A percentile compares a stretch with the other conserved stretches of the same genome.
Conservation (phyloP, 2,888 invertebrate species). For the Dolomedes plantarius region DNA sequence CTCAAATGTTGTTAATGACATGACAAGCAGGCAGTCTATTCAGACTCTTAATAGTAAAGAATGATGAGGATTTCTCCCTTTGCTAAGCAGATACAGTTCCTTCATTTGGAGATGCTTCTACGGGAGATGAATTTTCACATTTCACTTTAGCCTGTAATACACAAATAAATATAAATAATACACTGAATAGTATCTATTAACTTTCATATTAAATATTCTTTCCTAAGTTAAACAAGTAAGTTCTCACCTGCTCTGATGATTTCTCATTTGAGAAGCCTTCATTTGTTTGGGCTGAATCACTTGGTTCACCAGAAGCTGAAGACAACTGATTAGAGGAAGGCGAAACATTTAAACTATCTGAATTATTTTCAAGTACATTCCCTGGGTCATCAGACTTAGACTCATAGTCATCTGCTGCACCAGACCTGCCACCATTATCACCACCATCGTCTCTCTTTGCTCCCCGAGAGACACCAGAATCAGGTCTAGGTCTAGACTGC, state of each 20-base stretch:
- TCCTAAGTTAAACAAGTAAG: too few relatives aligned
- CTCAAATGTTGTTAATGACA: constrained; percentile 68
- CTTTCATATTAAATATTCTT: too few relatives aligned
- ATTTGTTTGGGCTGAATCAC: constrained; percentile 25
- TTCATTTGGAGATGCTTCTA: constrained; percentile 58
- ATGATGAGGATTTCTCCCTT: constrained; percentile 28
- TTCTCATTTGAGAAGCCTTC: constrained; percentile 47
- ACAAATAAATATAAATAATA: too few relatives aligned
- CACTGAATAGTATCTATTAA: too few relatives aligned
- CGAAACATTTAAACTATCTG: constrained; percentile 26
- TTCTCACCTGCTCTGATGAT: constrained; percentile 57
- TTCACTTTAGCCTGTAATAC: constrained; percentile 47
- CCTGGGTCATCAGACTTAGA: constrained; percentile 52
- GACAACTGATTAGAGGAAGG: constrained; percentile 47
- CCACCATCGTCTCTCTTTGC: constrained; percentile 28
- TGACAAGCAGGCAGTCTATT: constrained; percentile 67
- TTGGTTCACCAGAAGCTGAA: constrained; percentile 29
- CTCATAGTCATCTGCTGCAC: constrained; percentile 21
- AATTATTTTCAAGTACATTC: constrained; percentile 19
- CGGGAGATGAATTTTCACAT: constrained; percentile 49
- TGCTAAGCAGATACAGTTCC: constrained; percentile 66
- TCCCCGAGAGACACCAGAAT: constrained; percentile 13
- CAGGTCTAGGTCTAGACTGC: constrained; percentile 33
- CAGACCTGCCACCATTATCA: not conserved
- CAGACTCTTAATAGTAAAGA: constrained; percentile 31